Percentiles rank a stretch among this genome's conserved stretches.
phyloP scores from a whole-genome alignment of 1,140 invertebrate species.

The Drosophila ironensis region DNA sequence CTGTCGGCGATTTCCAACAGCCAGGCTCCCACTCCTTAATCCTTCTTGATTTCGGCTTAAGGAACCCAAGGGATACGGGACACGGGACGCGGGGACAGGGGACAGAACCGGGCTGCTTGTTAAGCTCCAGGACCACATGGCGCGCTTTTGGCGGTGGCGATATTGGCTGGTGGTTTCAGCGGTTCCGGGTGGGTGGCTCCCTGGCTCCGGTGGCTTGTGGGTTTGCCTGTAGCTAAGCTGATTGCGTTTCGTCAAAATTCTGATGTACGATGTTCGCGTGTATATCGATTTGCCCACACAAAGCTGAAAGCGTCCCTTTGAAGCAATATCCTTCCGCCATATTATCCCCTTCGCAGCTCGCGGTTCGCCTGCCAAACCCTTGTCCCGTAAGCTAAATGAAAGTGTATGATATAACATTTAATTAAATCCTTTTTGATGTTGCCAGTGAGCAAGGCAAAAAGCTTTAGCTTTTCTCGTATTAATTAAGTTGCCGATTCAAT shows the following conservation, averaged over 20 bases:
- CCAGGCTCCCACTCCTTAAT: slow-evolving; percentile 11
- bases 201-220: slow-evolving; percentile 1
- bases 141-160: slow-evolving; percentile 14
- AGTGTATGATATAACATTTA: slow-evolving; percentile 66
- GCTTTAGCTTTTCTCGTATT: slow-evolving; percentile 27
- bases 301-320: slow-evolving; percentile 53
- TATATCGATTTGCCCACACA: slow-evolving; percentile 57
- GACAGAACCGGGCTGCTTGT: slow-evolving; percentile 18
- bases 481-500: slow-evolving; percentile 60
- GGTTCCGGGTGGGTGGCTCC: slow-evolving; percentile 28
- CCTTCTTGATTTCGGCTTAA: slow-evolving; percentile 40
- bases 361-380: slow-evolving; percentile 21
- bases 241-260: slow-evolving; percentile 71
- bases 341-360: slow-evolving; percentile 1
- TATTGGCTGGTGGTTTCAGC: slow-evolving; percentile 43
- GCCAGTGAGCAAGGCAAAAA: slow-evolving; percentile 7
- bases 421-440: slow-evolving; percentile 72
- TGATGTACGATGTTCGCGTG: slow-evolving; percentile 37
- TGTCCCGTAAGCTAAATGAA: slow-evolving; percentile 43
- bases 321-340: slow-evolving; percentile 28
- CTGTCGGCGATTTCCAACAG: slow-evolving; percentile 23
- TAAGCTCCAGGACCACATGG: slow-evolving; percentile 46
- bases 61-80: too few species aligned
- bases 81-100: too few species aligned
- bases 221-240: slow-evolving; percentile 66